Evolutionary conservation across 2,888 invertebrate species (phyloP).

Genomic region (Myathropa florea): DNA sequence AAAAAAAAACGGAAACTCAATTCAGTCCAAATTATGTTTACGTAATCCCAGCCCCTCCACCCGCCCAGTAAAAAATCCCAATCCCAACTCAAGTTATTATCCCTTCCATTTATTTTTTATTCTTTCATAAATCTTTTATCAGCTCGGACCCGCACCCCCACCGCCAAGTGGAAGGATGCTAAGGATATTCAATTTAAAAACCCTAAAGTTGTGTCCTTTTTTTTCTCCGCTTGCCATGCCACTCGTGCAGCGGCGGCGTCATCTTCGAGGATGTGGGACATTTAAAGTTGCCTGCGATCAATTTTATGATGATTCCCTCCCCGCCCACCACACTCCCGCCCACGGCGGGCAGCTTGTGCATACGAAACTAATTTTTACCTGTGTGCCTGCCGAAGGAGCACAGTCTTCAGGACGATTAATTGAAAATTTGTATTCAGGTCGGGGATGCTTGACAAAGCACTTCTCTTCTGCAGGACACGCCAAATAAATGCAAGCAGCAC

Average conservation of each 20-base stretch:
- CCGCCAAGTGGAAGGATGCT: conserved; percentile 27
- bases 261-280: conserved; percentile 53
- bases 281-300: conserved; percentile 44
- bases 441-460: conserved; percentile 59
- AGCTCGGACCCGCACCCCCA: conserved; percentile 54
- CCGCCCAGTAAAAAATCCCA: conserved; percentile 3
- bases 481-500: conserved; percentile 14
- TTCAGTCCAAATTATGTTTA: conserved; percentile 68
- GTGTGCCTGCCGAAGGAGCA: conserved; percentile 20
- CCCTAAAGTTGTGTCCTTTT: conserved; percentile 63
- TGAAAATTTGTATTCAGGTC: conserved; percentile 70
- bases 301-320: conserved; percentile 42
- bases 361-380: conserved; percentile 66
- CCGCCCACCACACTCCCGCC: not conserved
- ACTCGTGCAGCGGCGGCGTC: not conserved
- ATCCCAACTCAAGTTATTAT: conserved; percentile 69
- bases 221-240: conserved; percentile 3
- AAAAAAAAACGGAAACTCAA: conserved; percentile 60
- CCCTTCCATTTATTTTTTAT: conserved; percentile 68
- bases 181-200: conserved; percentile 66
- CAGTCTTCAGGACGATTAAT: conserved; percentile 60
- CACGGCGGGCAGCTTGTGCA: conserved; percentile 23
- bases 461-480: conserved; percentile 32
- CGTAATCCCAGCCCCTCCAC: conserved; percentile 42
- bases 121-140: conserved; percentile 71